These are phyloP conservation scores for Ictidomys tridecemlineatus DNA, from an alignment of 2,113 vertebrate genomes.

Conservation along the genomic window DNA sequence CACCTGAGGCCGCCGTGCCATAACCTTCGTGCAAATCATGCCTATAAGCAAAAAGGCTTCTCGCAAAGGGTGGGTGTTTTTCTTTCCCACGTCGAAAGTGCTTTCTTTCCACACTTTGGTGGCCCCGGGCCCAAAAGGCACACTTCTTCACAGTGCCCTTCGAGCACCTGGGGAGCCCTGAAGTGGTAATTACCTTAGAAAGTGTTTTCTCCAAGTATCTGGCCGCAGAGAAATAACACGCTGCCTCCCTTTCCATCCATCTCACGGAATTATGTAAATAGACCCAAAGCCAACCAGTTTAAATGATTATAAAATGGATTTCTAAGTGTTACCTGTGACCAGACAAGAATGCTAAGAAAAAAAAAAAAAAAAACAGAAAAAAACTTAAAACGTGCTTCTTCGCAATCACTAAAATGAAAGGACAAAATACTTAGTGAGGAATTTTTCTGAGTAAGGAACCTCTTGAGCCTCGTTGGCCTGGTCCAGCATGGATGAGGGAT, in stretches of 20 bases:
- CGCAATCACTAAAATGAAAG: slow-evolving; percentile 38
- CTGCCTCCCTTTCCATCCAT: slow-evolving; percentile 43
- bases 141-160: slow-evolving; percentile 40
- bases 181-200: slow-evolving; percentile 63
- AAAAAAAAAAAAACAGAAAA: not conserved
- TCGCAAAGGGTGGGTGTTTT: not conserved
- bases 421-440: not conserved
- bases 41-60: not conserved
- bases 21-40: not conserved
- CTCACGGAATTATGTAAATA: slow-evolving; percentile 77
- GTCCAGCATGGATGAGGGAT: not conserved
- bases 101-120: not conserved
- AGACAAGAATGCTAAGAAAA: slow-evolving; percentile 68
- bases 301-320: slow-evolving; percentile 75
- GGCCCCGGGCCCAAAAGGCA: slow-evolving; percentile 27
- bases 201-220: slow-evolving; percentile 43
- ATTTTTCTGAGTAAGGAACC: not conserved
- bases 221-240: slow-evolving; percentile 55
- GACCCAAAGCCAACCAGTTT: slow-evolving; percentile 71
- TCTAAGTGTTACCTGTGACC: slow-evolving; percentile 63
- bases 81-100: not conserved
- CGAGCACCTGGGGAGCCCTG: not conserved
- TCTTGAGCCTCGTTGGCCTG: not conserved
- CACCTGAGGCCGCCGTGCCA: not conserved
- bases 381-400: not conserved